A percentile compares a stretch with the other conserved stretches of the same genome.
These are phyloP conservation scores for Holotrichia oblita DNA, from an alignment of 1,140 invertebrate species.

Conservation along the genomic window DNA sequence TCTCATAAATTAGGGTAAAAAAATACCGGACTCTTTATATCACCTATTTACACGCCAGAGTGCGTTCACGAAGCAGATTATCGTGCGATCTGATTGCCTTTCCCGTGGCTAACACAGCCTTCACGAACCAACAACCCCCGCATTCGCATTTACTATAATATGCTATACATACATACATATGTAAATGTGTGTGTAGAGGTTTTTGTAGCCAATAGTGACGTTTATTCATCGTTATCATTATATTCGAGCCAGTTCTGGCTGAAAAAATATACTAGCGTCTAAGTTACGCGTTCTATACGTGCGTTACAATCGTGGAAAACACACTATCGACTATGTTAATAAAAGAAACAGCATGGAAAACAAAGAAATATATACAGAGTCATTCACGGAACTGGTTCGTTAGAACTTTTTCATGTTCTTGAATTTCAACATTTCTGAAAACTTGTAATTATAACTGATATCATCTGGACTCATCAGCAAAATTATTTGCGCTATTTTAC, in stretches of 20 bases:
- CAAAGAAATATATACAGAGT: too few relatives aligned
- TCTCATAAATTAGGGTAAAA: not conserved
- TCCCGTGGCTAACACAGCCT: not conserved
- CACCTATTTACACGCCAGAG: not conserved
- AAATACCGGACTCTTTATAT: not conserved
- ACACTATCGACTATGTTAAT: not conserved
- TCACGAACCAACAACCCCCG: too few relatives aligned
- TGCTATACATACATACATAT: not conserved
- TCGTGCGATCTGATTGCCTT: not conserved
- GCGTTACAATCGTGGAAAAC: not conserved
- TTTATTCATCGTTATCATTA: not conserved
- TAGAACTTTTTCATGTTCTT: too few relatives aligned
- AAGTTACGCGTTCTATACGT: not conserved
- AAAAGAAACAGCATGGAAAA: too few relatives aligned
- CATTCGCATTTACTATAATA: too few relatives aligned
- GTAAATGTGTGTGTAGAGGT: not conserved
- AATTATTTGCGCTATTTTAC: too few relatives aligned
- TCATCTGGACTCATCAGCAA: too few relatives aligned
- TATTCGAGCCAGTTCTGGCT: not conserved
- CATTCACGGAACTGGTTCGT: too few relatives aligned
- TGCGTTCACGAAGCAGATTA: not conserved
- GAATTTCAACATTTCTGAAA: too few relatives aligned
- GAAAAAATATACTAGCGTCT: constrained; percentile 3
- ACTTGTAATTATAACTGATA: too few relatives aligned
- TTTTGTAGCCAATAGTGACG: not conserved